A percentile compares a stretch with the other conserved stretches of the same genome.
These are phyloP conservation scores for Pseudopipra pipra DNA, from an alignment of 2,113 vertebrate species.

Conservation along the genomic window DNA sequence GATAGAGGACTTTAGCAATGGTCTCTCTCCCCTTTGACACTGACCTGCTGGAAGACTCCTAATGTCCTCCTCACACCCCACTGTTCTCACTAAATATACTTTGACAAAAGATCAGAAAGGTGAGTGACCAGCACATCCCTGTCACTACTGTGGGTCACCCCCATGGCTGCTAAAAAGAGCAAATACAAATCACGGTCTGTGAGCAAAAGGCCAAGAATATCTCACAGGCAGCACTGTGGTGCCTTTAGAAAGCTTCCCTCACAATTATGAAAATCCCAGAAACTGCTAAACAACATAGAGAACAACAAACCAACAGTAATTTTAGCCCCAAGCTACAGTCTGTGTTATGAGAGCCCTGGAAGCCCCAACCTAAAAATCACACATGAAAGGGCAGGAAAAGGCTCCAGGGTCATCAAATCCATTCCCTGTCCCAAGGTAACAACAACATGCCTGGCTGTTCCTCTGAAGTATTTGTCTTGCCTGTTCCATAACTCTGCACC, in stretches of 20 bases:
- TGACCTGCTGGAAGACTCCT: neutral
- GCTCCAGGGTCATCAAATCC: neutral
- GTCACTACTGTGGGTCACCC: neutral
- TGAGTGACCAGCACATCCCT: neutral
- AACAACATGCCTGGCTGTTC: neutral
- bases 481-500: neutral
- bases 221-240: neutral
- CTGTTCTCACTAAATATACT: slow-evolving; percentile 41
- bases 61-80: neutral
- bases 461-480: neutral
- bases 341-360: neutral
- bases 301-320: neutral
- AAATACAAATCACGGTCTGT: neutral
- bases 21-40: slow-evolving; percentile 27
- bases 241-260: neutral
- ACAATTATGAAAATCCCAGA: neutral
- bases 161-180: neutral
- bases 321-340: neutral
- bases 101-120: slow-evolving; percentile 25
- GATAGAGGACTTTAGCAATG: slow-evolving; percentile 11
- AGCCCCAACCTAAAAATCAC: neutral
- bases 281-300: neutral
- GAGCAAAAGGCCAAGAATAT: neutral
- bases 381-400: neutral
- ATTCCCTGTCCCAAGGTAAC: neutral